Base-by-base conservation (phyloP, 2,113 vertebrate species). In the Scomber japonicus region DNA sequence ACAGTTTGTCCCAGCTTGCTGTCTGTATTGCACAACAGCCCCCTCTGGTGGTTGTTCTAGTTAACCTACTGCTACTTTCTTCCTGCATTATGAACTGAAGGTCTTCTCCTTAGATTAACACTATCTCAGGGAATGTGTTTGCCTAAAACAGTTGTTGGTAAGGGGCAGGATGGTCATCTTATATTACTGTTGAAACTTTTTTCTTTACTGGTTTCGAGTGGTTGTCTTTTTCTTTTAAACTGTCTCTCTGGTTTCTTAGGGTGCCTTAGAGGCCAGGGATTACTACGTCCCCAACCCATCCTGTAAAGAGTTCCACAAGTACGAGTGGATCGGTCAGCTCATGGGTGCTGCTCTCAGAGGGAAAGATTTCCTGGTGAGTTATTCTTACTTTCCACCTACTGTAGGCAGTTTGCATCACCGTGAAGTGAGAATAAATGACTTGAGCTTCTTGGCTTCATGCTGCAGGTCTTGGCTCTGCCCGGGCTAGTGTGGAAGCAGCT, bases 401-500 rank as follows among this genome's bases (percentile, higher is more conserved):
- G 11, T 14, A 0, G 3, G 1, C 24, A 11, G 11, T 50, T 27
- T 27, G 24, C 24, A 27, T 27, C 24, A 27, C 24, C 46, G 4
- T 27, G 0, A 51, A 74, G 5, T 62, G 53, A n/a, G 27, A 73
- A 0, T 19, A 0, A 0, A 10, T 51, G 21, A 70, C 10, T 57
- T 24, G 15, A 63, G 45, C 66, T 63, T 75, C 40, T 55, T 62
- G 3, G 71, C 87, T 2, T 8, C 3, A 11, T 54, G 8, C 16
- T 77, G 50, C 86, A 99, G 98, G 97, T 99, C 21, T 82, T 99
- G 91, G 98, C 97, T 83, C 94, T 99, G 67, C 98, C 98, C 11
- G 97, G 98, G 49, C 93, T 99, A 0, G 97, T 99, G 83, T 99
- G 98, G 98, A 99, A 99, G 83, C 97, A 98, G 88, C 95, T 99